phyloP scores from a whole-genome alignment of 2,888 invertebrate species.

The Muschampia plurimacula region DNA sequence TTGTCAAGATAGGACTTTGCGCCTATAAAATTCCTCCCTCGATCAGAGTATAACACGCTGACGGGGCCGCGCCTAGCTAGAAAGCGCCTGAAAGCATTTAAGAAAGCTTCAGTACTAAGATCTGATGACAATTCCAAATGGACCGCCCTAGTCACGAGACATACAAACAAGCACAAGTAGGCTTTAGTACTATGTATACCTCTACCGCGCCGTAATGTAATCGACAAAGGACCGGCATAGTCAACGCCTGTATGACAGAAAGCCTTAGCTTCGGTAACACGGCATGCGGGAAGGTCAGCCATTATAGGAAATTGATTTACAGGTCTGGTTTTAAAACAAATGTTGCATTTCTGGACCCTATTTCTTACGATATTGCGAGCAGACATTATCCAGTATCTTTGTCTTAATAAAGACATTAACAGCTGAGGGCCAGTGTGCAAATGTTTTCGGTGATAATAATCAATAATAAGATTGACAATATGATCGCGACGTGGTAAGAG shows the following conservation, averaged over 20 bases:
- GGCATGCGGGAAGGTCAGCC: slow-evolving; percentile 3
- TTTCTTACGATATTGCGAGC: neutral
- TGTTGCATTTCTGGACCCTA: slow-evolving; percentile 4
- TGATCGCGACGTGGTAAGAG: slow-evolving; percentile 6
- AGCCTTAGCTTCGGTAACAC: slow-evolving; percentile 1
- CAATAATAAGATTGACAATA: slow-evolving; percentile 7
- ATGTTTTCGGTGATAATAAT: slow-evolving; percentile 6
- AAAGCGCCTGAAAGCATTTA: neutral
- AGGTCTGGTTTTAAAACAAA: slow-evolving; percentile 5
- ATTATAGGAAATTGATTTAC: neutral
- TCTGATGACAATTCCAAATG: slow-evolving; percentile 11
- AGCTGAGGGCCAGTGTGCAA: slow-evolving; percentile 1
- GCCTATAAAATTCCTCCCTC: slow-evolving; percentile 41
- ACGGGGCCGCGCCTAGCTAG: slow-evolving; percentile 3
- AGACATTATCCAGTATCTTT: slow-evolving; percentile 2
- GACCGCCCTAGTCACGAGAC: neutral
- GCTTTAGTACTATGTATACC: neutral
- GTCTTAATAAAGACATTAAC: slow-evolving; percentile 5
- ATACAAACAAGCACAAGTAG: slow-evolving; percentile 8
- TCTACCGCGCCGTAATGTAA: slow-evolving; percentile 8
- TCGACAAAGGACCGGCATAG: slow-evolving; percentile 9
- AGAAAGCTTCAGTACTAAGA: slow-evolving; percentile 6
- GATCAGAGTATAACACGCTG: slow-evolving; percentile 33
- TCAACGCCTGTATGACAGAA: neutral
- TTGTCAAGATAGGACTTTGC: slow-evolving; percentile 15